A percentile compares a stretch with the other conserved stretches of the same genome.
Conservation (phyloP, 2,113 vertebrate genomes). For the Capra hircus region DNA sequence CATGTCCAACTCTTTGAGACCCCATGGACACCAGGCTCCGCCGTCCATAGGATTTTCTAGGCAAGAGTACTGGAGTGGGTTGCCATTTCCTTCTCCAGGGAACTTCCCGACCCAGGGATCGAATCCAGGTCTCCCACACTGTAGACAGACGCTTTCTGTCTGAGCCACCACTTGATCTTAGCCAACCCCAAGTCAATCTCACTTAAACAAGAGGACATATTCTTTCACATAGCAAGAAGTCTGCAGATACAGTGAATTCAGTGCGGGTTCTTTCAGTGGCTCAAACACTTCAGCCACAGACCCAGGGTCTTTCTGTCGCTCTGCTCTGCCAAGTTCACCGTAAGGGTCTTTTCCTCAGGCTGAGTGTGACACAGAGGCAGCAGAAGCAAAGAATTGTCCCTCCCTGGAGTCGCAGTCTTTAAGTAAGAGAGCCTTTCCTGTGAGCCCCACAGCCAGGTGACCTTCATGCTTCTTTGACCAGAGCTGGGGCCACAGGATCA, state of each 20-base stretch:
- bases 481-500: not conserved
- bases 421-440: not conserved
- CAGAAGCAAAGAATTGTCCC: not conserved
- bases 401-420: not conserved
- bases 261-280: not conserved
- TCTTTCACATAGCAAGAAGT: not conserved
- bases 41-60: too few relatives aligned
- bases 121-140: too few relatives aligned
- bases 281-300: not conserved
- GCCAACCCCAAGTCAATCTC: not conserved
- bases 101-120: too few relatives aligned
- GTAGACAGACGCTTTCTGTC: too few relatives aligned
- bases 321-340: not conserved
- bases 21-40: too few relatives aligned
- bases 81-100: too few relatives aligned
- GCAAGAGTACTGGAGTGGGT: too few relatives aligned
- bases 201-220: not conserved
- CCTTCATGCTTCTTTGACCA: not conserved
- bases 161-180: too few relatives aligned
- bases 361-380: not conserved
- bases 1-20: too few relatives aligned
- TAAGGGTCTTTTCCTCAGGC: not conserved
- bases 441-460: not conserved
- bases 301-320: not conserved
- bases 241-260: not conserved